phyloP scores from a whole-genome alignment of 2,888 invertebrate genomes.

The Acleris laterana region DNA sequence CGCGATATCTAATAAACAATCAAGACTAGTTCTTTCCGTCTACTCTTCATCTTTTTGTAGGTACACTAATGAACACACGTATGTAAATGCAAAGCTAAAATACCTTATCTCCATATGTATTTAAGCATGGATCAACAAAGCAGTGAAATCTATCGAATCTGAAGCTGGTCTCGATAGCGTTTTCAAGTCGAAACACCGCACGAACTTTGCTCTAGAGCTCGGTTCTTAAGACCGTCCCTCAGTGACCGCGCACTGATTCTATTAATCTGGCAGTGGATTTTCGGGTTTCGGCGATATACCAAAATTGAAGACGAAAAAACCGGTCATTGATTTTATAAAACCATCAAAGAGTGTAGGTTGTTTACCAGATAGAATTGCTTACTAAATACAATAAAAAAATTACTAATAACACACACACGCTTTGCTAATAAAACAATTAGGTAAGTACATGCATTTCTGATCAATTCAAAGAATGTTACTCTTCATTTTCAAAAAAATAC shows the following conservation, averaged over 20 bases:
- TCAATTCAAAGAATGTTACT: no score
- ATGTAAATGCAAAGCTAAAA: neutral
- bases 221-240: slow-evolving; percentile 63
- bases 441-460: no score
- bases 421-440: no score
- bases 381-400: no score
- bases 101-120: neutral
- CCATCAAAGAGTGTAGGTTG: no score
- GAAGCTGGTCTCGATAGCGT: slow-evolving; percentile 55
- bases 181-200: slow-evolving; percentile 59
- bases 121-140: neutral
- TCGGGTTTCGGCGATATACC: slow-evolving; percentile 2
- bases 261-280: slow-evolving; percentile 53
- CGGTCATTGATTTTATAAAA: neutral
- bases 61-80: no score
- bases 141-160: slow-evolving; percentile 1
- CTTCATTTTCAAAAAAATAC: no score
- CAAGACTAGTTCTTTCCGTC: no score
- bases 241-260: slow-evolving; percentile 70
- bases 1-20: no score
- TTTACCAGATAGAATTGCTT: no score
- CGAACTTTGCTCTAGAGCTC: slow-evolving; percentile 51
- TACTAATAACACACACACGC: no score
- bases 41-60: no score
- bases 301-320: neutral